Percentiles rank a stretch among this genome's conserved stretches.
Conservation (phyloP, 2,888 invertebrate species). For the Tinea trinotella region DNA sequence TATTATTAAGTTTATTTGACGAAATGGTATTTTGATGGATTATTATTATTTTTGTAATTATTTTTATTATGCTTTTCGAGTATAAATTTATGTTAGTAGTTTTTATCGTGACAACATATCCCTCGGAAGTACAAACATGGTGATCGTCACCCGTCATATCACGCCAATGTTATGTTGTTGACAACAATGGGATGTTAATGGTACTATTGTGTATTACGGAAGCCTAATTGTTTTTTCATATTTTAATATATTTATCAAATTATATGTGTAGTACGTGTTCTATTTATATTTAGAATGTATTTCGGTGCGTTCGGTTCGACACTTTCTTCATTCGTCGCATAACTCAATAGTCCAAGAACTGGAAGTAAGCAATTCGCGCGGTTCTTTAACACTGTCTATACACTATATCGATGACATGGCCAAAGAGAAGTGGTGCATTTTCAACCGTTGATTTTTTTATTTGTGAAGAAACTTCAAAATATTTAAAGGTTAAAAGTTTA, state of each 20-base stretch:
- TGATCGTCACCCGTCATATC: background rate
- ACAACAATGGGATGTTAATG: background rate
- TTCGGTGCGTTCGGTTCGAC: too few species aligned
- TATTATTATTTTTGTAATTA: background rate
- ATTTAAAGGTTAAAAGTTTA: too few species aligned
- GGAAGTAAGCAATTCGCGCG: too few species aligned
- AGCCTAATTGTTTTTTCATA: background rate
- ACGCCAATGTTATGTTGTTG: background rate
- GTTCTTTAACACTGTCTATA: too few species aligned
- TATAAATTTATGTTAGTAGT: background rate
- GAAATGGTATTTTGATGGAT: background rate
- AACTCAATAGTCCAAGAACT: too few species aligned
- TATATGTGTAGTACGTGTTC: background rate
- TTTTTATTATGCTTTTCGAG: background rate
- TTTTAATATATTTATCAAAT: background rate
- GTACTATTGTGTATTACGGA: background rate
- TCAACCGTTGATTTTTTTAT: too few species aligned
- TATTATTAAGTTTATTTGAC: background rate
- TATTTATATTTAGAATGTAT: background rate
- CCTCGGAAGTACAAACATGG: background rate
- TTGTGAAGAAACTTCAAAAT: too few species aligned
- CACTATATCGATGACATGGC: too few species aligned
- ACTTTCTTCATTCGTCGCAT: too few species aligned
- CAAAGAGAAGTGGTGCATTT: too few species aligned
- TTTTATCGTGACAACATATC: background rate